A percentile compares a stretch with the other conserved stretches of the same genome.
phyloP scores from a whole-genome alignment of 2,113 vertebrate genomes.

The Lamprologus callipterus region DNA sequence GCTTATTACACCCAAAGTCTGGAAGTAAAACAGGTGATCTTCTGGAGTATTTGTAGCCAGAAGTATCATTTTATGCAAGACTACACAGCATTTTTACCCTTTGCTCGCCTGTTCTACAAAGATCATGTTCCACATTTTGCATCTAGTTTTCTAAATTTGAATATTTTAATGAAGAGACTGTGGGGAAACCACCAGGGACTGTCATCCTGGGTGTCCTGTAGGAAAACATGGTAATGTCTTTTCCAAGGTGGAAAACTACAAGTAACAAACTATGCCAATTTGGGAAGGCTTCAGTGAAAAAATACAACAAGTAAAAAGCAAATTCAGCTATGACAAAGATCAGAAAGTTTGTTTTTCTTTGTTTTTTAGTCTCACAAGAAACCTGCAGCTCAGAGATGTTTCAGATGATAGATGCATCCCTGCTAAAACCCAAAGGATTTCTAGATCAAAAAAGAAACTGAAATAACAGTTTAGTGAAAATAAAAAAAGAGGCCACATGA shows the following conservation, averaged over 20 bases:
- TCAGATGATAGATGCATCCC: neutral
- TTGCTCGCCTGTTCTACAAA: neutral
- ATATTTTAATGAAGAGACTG: neutral
- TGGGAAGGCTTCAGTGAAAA: fast-evolving
- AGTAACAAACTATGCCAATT: neutral
- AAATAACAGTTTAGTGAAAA: neutral
- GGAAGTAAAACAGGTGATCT: neutral
- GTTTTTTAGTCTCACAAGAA: neutral
- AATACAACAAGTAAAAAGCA: neutral
- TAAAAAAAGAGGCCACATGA: neutral
- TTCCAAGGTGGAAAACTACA: neutral
- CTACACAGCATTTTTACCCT: fast-evolving
- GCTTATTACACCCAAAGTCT: fast-evolving
- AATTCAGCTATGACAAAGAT: neutral
- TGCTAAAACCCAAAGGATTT: neutral
- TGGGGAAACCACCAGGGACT: neutral
- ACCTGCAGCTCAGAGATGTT: neutral
- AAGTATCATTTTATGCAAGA: neutral
- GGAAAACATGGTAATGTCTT: neutral
- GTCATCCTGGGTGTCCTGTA: neutral
- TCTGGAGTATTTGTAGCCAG: neutral
- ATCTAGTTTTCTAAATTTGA: neutral
- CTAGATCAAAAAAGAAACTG: neutral
- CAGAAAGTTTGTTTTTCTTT: neutral
- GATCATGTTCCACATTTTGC: neutral